phyloP scores from a whole-genome alignment of 2,888 invertebrate genomes.

The Abrostola triplasia region DNA sequence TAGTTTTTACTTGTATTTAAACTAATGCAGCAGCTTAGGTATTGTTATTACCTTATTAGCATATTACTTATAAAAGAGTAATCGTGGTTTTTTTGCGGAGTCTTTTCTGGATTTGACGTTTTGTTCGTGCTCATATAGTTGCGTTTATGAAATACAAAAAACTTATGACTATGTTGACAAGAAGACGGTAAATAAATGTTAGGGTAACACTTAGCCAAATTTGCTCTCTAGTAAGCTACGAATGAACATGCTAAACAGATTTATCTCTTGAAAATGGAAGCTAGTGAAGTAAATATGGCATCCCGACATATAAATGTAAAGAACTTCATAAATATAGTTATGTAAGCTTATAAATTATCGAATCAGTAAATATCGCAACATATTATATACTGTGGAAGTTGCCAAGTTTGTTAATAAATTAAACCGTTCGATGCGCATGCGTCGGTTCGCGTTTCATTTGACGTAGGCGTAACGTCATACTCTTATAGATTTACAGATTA shows the following conservation, averaged over 20 bases:
- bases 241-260: background rate
- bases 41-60: too few species aligned
- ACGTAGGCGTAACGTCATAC: slow-evolving; percentile 40
- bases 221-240: too few species aligned
- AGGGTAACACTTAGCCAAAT: too few species aligned
- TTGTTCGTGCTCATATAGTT: too few species aligned
- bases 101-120: too few species aligned
- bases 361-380: slow-evolving; percentile 33
- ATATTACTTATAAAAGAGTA: too few species aligned
- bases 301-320: slow-evolving; percentile 20
- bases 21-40: too few species aligned
- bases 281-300: slow-evolving; percentile 7
- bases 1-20: background rate
- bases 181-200: too few species aligned
- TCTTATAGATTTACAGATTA: slow-evolving; percentile 17
- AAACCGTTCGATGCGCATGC: slow-evolving; percentile 33
- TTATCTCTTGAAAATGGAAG: background rate
- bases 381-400: slow-evolving; percentile 25
- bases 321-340: slow-evolving; percentile 28
- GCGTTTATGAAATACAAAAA: too few species aligned
- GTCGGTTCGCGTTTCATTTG: slow-evolving; percentile 25
- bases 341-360: slow-evolving; percentile 25
- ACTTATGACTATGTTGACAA: too few species aligned
- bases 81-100: too few species aligned
- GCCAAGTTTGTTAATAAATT: slow-evolving; percentile 54